phyloP scores from a whole-genome alignment of 2,888 invertebrate genomes.

The Plebejus melissa region DNA sequence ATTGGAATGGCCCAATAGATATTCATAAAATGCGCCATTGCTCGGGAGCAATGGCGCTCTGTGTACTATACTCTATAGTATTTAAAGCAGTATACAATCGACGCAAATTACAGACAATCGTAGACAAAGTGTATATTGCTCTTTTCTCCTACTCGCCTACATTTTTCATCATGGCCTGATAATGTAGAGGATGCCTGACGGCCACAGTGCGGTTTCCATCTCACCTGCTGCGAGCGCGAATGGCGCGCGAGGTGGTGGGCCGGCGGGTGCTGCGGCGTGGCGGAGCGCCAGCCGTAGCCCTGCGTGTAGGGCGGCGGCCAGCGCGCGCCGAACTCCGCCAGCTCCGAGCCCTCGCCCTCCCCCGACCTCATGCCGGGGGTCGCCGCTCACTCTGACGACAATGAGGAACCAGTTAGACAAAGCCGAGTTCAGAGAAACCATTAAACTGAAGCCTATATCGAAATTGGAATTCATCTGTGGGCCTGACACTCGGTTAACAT shows the following conservation, averaged over 20 bases:
- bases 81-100: too few relatives aligned
- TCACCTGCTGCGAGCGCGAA: conserved; percentile 74
- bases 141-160: background rate
- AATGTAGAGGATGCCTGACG: background rate
- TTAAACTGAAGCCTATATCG: too few relatives aligned
- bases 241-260: conserved; percentile 74
- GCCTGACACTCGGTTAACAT: too few relatives aligned
- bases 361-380: conserved; percentile 80
- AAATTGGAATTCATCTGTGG: too few relatives aligned
- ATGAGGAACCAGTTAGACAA: background rate
- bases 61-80: too few relatives aligned
- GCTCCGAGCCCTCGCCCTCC: conserved; percentile 78
- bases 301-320: conserved; percentile 79
- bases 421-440: background rate
- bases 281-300: conserved; percentile 77
- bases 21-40: too few relatives aligned
- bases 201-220: conserved; percentile 23
- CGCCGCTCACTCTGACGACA: conserved; percentile 53
- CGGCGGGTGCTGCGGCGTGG: conserved; percentile 75
- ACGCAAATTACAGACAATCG: too few relatives aligned
- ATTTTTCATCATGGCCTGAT: background rate
- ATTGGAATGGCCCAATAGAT: too few relatives aligned
- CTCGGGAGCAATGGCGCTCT: too few relatives aligned
- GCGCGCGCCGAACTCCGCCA: conserved; percentile 75
- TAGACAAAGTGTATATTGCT: too few relatives aligned